Percentiles rank a stretch among this genome's conserved stretches.
phyloP scores from a whole-genome alignment of 2,113 vertebrate genomes.

The Arenaria interpres region DNA sequence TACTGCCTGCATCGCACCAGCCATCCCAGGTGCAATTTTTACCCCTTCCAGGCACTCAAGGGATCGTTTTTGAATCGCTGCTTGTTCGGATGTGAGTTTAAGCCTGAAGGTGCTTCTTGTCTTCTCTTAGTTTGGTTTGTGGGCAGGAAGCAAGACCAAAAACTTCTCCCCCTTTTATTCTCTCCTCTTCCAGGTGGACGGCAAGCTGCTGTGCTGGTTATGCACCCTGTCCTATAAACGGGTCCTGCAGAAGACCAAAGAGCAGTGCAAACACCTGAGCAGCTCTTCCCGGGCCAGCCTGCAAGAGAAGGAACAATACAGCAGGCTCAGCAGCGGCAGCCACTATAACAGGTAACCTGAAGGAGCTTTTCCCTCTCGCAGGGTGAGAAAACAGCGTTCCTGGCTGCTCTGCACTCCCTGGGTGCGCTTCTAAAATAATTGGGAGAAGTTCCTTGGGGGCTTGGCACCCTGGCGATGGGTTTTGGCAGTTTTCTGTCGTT shows the following conservation, averaged over 20 bases:
- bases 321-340: constrained; percentile 68
- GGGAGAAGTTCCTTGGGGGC: not conserved
- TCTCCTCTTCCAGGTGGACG: constrained; percentile 73
- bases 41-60: not conserved
- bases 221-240: constrained; percentile 80
- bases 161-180: not conserved
- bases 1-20: not conserved
- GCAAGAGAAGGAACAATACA: constrained; percentile 79
- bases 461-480: rapidly evolving
- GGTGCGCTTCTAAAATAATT: not conserved
- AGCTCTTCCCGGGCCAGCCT: constrained; percentile 74
- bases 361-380: no score
- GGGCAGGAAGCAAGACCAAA: not conserved
- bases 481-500: not conserved
- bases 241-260: constrained; percentile 82
- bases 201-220: constrained; percentile 81
- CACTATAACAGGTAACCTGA: constrained; percentile 76
- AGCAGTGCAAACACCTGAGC: constrained; percentile 79
- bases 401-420: not conserved
- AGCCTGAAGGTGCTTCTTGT: not conserved
- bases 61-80: not conserved
- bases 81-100: not conserved
- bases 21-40: not conserved
- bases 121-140: not conserved
- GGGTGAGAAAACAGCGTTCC: not conserved